phyloP scores from a whole-genome alignment of 2,113 vertebrate species.

The Notothenia coriiceps region DNA sequence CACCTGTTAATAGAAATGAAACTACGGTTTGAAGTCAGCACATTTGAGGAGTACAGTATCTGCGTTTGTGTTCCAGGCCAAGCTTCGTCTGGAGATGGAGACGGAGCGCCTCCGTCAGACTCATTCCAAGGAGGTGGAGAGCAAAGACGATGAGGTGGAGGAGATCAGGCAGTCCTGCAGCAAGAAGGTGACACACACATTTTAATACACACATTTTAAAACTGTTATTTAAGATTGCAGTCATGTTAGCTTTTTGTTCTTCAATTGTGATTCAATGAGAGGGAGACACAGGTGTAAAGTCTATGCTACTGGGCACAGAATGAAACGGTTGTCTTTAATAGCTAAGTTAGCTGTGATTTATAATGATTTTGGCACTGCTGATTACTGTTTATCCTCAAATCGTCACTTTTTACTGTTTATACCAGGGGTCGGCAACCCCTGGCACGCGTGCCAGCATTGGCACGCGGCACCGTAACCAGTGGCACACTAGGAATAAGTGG shows the following conservation, averaged over 20 bases:
- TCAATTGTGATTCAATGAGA: not conserved
- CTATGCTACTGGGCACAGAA: not conserved
- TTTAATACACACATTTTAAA: not conserved
- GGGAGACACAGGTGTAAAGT: not conserved
- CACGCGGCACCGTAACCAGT: no score
- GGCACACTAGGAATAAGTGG: no score
- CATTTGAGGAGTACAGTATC: not conserved
- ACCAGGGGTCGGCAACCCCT: no score
- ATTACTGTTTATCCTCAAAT: not conserved
- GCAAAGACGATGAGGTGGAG: constrained; percentile 95
- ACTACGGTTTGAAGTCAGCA: not conserved
- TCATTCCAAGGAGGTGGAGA: constrained; percentile 95
- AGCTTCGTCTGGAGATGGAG: constrained; percentile 97
- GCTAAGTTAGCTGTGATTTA: not conserved
- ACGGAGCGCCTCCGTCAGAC: constrained; percentile 95
- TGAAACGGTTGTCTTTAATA: not conserved
- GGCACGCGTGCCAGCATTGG: no score
- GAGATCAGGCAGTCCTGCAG: constrained; percentile 95
- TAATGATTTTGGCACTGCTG: not conserved
- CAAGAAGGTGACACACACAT: constrained; percentile 89
- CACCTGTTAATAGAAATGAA: constrained; percentile 15
- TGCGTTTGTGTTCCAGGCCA: constrained; percentile 84
- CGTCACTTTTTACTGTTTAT: no score
- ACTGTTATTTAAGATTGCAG: not conserved
- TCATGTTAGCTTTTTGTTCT: not conserved